phyloP scores from a whole-genome alignment of 2,113 vertebrate species.

The Melanerpes formicivorus region DNA sequence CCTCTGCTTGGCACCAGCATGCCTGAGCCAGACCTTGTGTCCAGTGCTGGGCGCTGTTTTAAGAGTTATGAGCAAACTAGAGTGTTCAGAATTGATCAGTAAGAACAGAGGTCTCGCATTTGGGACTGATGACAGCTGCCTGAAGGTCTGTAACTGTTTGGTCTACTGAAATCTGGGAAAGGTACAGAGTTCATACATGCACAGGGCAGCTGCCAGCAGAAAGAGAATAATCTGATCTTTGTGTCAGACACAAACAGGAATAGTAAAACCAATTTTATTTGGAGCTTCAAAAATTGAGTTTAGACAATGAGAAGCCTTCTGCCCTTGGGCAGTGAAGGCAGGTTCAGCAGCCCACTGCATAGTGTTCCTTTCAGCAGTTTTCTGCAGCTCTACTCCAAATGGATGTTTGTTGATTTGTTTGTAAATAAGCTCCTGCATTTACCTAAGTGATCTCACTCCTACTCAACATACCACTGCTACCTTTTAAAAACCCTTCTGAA shows the following conservation, averaged over 20 bases:
- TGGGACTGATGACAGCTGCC: fast-evolving
- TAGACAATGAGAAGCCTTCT: background rate
- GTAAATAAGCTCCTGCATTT: background rate
- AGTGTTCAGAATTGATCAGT: background rate
- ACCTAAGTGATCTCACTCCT: background rate
- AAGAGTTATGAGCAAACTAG: background rate
- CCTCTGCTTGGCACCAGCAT: background rate
- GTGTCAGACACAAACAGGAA: background rate
- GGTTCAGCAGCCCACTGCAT: background rate
- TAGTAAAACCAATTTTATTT: background rate
- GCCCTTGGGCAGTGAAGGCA: background rate
- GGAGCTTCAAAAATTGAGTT: background rate
- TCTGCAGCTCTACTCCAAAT: background rate
- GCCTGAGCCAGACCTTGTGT: fast-evolving
- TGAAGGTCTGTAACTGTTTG: background rate
- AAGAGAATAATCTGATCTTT: background rate
- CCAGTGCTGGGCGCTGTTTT: background rate
- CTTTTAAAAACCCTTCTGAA: background rate
- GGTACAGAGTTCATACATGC: background rate
- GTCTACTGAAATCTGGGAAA: background rate
- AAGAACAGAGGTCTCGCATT: background rate
- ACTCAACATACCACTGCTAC: background rate
- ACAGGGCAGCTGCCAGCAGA: background rate
- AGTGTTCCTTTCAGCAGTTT: background rate
- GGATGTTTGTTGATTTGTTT: background rate